Evolutionary conservation across 2,888 invertebrate species (phyloP).

Genomic region (Corbicula japonica): DNA sequence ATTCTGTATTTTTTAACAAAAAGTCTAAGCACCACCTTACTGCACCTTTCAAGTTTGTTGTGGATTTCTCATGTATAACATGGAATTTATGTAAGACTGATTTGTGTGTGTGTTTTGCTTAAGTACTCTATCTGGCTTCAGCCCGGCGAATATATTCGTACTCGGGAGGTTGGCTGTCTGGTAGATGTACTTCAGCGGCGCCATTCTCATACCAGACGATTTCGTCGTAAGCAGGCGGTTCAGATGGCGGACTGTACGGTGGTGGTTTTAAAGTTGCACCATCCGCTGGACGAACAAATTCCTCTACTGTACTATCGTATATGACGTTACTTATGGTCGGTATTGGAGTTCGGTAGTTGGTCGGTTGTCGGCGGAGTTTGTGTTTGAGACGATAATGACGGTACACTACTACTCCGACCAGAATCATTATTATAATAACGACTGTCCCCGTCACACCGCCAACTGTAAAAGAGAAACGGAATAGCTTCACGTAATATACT

Average conservation of each 20-base stretch:
- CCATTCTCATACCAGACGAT: not conserved
- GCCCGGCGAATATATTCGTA: conserved; percentile 4
- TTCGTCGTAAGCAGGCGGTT: conserved; percentile 31
- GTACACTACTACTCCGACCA: not conserved
- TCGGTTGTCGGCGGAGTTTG: not conserved
- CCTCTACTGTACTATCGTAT: not conserved
- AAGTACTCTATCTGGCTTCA: not conserved
- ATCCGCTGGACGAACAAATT: too few species aligned
- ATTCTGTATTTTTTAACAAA: too few species aligned
- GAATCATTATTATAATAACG: not conserved
- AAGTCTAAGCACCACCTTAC: too few species aligned
- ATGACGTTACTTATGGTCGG: conserved; percentile 13
- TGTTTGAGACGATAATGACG: conserved; percentile 6
- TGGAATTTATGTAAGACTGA: not conserved
- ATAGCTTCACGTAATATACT: too few species aligned
- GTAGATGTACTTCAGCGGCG: too few species aligned
- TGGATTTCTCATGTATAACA: too few species aligned
- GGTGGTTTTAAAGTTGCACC: conserved; percentile 19
- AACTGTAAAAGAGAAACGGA: conserved; percentile 12
- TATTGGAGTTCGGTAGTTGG: too few species aligned
- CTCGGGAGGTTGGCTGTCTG: conserved; percentile 2
- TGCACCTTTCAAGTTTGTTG: too few species aligned
- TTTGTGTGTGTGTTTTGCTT: not conserved
- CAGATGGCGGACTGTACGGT: conserved; percentile 29
- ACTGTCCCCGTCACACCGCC: not conserved